Conservation (phyloP, 2,888 invertebrate species). For the Drosophila ezoana region DNA sequence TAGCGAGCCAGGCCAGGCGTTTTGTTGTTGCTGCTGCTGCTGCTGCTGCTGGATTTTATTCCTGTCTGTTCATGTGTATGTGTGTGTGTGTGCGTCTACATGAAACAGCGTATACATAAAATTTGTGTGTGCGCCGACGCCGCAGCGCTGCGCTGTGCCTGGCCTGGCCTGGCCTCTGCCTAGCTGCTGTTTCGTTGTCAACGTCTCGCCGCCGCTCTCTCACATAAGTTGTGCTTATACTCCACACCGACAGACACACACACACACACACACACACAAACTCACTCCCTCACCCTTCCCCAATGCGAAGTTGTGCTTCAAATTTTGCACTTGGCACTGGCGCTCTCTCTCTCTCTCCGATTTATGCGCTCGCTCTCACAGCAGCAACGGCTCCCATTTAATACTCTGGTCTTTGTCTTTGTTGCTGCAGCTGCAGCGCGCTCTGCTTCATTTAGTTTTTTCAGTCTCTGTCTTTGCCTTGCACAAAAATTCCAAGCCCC, state of each 20-base stretch:
- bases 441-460: constrained; percentile 63
- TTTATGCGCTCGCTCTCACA: constrained; percentile 10
- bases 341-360: constrained; percentile 32
- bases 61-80: constrained; percentile 53
- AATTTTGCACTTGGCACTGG: constrained; percentile 77
- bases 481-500: constrained; percentile 69
- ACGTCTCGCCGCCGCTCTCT: constrained; percentile 43
- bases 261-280: not conserved
- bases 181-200: constrained; percentile 59
- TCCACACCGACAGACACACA: constrained; percentile 17
- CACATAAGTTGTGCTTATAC: constrained; percentile 71
- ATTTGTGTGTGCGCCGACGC: constrained; percentile 81
- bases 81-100: constrained; percentile 59
- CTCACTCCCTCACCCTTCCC: constrained; percentile 24
- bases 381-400: constrained; percentile 51
- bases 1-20: constrained; percentile 66
- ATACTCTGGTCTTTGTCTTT: constrained; percentile 69
- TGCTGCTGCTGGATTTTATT: constrained; percentile 65
- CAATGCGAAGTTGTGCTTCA: constrained; percentile 73
- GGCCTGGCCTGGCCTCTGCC: constrained; percentile 43
- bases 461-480: constrained; percentile 58
- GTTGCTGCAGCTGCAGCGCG: constrained; percentile 51
- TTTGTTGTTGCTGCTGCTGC: constrained; percentile 56
- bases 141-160: constrained; percentile 56
- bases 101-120: constrained; percentile 79